phyloP scores from a whole-genome alignment of 2,113 vertebrate genomes.

The Pogona vitticeps region DNA sequence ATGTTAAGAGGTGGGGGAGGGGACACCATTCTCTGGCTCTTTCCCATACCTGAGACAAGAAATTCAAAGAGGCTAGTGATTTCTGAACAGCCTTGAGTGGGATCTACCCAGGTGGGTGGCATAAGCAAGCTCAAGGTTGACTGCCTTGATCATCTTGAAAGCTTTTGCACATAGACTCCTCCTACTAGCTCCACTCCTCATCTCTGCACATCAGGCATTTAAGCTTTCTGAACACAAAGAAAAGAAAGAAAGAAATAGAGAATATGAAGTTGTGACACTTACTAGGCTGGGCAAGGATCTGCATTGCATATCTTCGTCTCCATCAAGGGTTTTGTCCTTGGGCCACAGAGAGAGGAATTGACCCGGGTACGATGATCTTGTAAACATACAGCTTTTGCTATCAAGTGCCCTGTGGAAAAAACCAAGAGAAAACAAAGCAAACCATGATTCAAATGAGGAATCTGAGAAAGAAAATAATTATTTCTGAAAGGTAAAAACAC shows the following conservation, averaged over 20 bases:
- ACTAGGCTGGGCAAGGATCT: constrained; percentile 93
- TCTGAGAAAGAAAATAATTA: neutral
- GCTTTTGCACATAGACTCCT: too few species aligned
- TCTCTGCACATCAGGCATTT: too few species aligned
- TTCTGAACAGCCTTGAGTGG: too few species aligned
- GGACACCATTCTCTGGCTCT: too few species aligned
- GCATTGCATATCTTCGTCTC: constrained; percentile 89
- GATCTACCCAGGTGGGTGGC: too few species aligned
- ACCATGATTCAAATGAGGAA: fast-evolving
- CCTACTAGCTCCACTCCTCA: too few species aligned
- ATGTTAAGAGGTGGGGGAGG: too few species aligned
- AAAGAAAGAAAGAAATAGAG: neutral
- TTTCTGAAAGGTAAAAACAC: neutral
- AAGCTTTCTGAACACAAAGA: neutral
- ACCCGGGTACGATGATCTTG: constrained; percentile 87
- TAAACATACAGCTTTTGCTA: constrained; percentile 89
- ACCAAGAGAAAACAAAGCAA: constrained; percentile 30
- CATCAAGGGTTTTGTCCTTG: constrained; percentile 78
- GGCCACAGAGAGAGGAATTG: constrained; percentile 87
- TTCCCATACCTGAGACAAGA: too few species aligned
- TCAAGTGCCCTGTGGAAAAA: constrained; percentile 83
- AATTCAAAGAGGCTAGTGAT: too few species aligned
- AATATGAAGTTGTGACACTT: constrained; percentile 69
- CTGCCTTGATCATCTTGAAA: too few species aligned
- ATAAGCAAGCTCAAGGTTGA: too few species aligned